Base-by-base conservation (phyloP, 2,888 invertebrate species). In the Dorcus hopei region DNA sequence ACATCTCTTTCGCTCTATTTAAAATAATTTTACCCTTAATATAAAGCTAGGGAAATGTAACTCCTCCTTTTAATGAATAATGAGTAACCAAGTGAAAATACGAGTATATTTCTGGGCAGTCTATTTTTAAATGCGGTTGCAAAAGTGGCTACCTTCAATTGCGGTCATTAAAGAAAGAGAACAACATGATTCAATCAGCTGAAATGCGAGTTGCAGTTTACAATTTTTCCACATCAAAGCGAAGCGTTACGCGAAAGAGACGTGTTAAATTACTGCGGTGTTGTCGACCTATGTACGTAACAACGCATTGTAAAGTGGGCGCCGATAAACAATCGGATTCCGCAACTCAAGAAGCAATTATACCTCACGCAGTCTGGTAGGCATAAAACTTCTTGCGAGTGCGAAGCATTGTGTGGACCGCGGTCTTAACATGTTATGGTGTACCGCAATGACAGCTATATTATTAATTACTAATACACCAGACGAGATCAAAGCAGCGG, bases 301-400 rank as follows among this genome's bases (percentile, higher is more conserved):
- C 58, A 64, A 60, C 61, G 58, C 58, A 60, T 59, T 63, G 54
- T 59, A 52, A 59, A 38, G 57, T 47, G 54, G 41, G 61, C 61
- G 59, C 64, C 66, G 65, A 65, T 65, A 62, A 65, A 65, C 64
- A 62, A 65, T 64, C 61, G 64, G 59, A 61, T 63, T 61, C 63
- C 61, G 60, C 55, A 54, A 57, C 49, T 49, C 41, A 41, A 47
- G 50, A 41, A 58, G 63, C 58, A 62, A 62, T 59, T 61, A 61
- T 57, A 49, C 16, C 45, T 52, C 47, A 52, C 38, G 52, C 49
- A 49, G 39, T 38, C 41, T 50, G 33, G 47, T 57, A 40, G 49
- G 53, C 56, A 57, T 58, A 58, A 58, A 42, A 39, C 52, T 38
- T 52, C 38, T 57, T 43, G 42, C 56, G 50, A 38, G 53, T 54